phyloP scores from a whole-genome alignment of 2,797 vertebrate species.

The Anolis apletophallus region DNA sequence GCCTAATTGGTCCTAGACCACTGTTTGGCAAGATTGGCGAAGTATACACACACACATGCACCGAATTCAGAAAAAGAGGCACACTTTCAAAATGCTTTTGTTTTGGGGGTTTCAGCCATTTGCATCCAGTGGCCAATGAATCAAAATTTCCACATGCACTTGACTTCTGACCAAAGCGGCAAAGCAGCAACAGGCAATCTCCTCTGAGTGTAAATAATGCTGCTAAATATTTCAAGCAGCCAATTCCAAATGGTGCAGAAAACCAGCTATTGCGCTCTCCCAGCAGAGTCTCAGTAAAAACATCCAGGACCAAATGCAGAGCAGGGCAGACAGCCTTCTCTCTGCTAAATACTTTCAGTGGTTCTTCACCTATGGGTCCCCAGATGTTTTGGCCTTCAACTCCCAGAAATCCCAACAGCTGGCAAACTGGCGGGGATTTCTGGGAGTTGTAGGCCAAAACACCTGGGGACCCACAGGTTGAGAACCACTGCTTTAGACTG shows the following conservation, averaged over 20 bases:
- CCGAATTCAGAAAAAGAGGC: neutral
- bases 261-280: too few species aligned
- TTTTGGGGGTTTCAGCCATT: neutral
- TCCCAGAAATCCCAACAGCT: too few species aligned
- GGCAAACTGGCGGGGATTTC: too few species aligned
- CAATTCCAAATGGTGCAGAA: neutral
- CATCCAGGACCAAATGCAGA: neutral
- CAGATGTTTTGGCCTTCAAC: too few species aligned
- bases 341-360: too few species aligned
- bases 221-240: neutral
- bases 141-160: neutral
- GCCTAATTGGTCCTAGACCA: neutral
- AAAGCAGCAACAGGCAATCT: neutral
- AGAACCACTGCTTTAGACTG: too few species aligned
- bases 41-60: neutral
- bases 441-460: too few species aligned
- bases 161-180: neutral
- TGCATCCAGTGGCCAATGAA: neutral
- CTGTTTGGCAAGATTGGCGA: neutral
- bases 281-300: neutral
- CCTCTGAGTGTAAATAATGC: too few species aligned
- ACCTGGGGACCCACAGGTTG: too few species aligned
- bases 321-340: too few species aligned
- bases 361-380: too few species aligned
- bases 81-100: too few species aligned